These are phyloP conservation scores for Caenorhabditis virilis DNA, from an alignment of 2,888 invertebrate species.

Conservation along the genomic window DNA sequence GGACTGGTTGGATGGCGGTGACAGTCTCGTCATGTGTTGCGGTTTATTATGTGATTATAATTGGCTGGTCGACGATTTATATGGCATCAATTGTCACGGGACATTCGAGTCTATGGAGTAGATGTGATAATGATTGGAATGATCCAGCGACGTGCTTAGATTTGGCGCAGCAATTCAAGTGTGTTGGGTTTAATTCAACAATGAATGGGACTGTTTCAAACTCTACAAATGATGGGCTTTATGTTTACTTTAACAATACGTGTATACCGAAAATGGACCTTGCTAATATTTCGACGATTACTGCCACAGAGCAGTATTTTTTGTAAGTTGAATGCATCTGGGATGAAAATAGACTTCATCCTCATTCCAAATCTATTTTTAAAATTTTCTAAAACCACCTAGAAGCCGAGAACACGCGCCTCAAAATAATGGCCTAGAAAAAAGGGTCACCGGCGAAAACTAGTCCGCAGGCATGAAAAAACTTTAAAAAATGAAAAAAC, in stretches of 20 bases:
- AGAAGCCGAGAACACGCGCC: too few relatives aligned
- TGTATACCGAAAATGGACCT: constrained; percentile 25
- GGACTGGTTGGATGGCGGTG: constrained; percentile 89
- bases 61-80: constrained; percentile 90
- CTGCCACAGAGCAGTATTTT: constrained; percentile 56
- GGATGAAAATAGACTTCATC: too few relatives aligned
- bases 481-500: too few relatives aligned
- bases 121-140: constrained; percentile 40
- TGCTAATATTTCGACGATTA: constrained; percentile 13
- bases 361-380: too few relatives aligned
- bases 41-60: constrained; percentile 92
- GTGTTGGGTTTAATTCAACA: neutral
- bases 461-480: too few relatives aligned
- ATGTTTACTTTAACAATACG: constrained; percentile 23
- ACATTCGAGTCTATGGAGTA: constrained; percentile 26
- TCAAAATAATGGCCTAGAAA: too few relatives aligned
- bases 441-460: too few relatives aligned
- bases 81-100: constrained; percentile 21
- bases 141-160: constrained; percentile 16
- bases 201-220: neutral
- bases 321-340: too few relatives aligned
- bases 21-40: constrained; percentile 92
- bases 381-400: too few relatives aligned
- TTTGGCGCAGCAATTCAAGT: constrained; percentile 1
- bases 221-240: constrained; percentile 11